These are phyloP conservation scores for Scelioninae gen. 1 DNA, from an alignment of 2,888 invertebrate genomes.

Conservation along the genomic window DNA sequence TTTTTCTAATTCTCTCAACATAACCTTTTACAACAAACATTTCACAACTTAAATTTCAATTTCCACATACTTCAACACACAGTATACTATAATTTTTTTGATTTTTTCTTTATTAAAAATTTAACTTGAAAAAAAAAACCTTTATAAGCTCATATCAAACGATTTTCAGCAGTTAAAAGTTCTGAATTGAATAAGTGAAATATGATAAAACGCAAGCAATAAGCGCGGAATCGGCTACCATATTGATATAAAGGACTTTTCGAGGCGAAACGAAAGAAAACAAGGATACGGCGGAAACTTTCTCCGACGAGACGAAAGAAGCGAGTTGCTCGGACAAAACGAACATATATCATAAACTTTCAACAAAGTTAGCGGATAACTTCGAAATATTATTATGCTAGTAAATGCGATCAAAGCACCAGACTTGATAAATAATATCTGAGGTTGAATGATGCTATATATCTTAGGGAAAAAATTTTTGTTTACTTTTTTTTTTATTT, in stretches of 20 bases:
- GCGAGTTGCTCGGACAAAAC: slow-evolving; percentile 38
- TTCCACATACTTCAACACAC: slow-evolving; percentile 25
- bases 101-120: slow-evolving; percentile 13
- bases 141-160: neutral
- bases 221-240: slow-evolving; percentile 53
- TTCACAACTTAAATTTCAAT: slow-evolving; percentile 44
- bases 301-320: slow-evolving; percentile 34
- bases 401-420: slow-evolving; percentile 57
- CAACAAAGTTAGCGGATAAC: slow-evolving; percentile 42
- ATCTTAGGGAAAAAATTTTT: slow-evolving; percentile 12
- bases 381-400: slow-evolving; percentile 52
- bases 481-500: no score
- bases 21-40: slow-evolving; percentile 44
- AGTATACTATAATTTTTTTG: neutral
- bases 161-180: slow-evolving; percentile 35
- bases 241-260: slow-evolving; percentile 62
- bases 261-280: slow-evolving; percentile 32
- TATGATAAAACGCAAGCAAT: slow-evolving; percentile 29
- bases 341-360: slow-evolving; percentile 65
- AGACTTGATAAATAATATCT: slow-evolving; percentile 48
- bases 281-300: slow-evolving; percentile 43
- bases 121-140: neutral
- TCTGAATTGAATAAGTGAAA: slow-evolving; percentile 16
- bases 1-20: slow-evolving; percentile 4
- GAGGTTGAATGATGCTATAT: slow-evolving; percentile 2